Base-by-base conservation (phyloP, 2,888 invertebrate genomes). In the Orchestes rusci region DNA sequence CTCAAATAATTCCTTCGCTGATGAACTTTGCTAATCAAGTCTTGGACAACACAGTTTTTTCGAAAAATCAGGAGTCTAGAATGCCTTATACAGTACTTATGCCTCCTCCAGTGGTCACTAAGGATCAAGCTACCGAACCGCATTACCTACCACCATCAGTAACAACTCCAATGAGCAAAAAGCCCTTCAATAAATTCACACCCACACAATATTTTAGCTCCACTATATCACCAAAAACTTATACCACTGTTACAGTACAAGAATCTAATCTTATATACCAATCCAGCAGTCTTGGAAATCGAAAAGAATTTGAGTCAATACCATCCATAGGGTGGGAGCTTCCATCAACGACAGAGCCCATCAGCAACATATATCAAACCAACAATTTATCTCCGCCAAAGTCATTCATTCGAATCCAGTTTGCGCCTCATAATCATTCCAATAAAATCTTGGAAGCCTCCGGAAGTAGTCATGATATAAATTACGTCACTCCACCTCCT, bases 71-170 rank as follows among this genome's bases (percentile, higher is more conserved):
- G 35, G 73, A 80, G 12, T 27, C 39, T 35, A 58, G 67, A 13
- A 65, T 72, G 39, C 81, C 80, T 1, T 77, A 79, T 66, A 81
- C 82, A 1, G 77, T 82, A 61, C 70, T 84, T 43, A 75, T 83
- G 47, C 83, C 84, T 10, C 82, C 84, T 8, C 82, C 83, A 44
- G 46, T 41, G 16, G 18, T 35, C 35, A 49, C 18, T 4, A 53
- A 41, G 33, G 43, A 27, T 39, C 51, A 34, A 13, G 29, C 12
- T 12, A 5, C 4, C 12, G 18, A 31, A 5, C 32, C 45, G 4
- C n/a, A n/a, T n/a, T n/a, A n/a, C n/a, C n/a, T n/a, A n/a, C 17
- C 23, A 5, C 17, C n/a, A 3, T 4, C 28, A 33, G 18, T 35
- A 15, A 50, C 42, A 18, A 39, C 38, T 13, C 23, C 48, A 4